A percentile compares a stretch with the other conserved stretches of the same genome.
These are phyloP conservation scores for Clarias macrocephalus DNA, from an alignment of 2,113 vertebrate genomes.

Conservation along the genomic window DNA sequence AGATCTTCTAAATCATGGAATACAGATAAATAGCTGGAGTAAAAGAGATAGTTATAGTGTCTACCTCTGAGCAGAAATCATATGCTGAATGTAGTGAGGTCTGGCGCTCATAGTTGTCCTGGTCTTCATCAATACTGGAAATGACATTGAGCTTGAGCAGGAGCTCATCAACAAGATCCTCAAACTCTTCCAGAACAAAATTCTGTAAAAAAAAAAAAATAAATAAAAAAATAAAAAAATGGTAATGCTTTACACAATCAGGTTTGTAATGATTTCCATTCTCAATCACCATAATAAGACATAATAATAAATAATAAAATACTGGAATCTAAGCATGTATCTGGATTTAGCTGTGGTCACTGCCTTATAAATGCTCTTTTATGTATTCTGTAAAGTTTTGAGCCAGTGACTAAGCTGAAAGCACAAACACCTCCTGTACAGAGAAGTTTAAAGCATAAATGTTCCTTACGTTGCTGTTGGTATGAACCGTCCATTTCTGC, in stretches of 20 bases:
- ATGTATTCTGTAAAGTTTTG: neutral
- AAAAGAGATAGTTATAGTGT: neutral
- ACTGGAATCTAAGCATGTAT: neutral
- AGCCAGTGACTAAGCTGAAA: neutral
- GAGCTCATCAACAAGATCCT: constrained; percentile 76
- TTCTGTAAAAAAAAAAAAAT: constrained; percentile 61
- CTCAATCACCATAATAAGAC: neutral
- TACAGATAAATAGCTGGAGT: neutral
- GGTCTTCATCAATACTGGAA: constrained; percentile 59
- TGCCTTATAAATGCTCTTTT: neutral
- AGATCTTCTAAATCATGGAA: neutral
- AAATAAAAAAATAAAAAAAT: constrained; percentile 16
- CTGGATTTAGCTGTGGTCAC: neutral
- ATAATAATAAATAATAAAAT: neutral
- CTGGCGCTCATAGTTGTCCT: constrained; percentile 31
- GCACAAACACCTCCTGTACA: neutral
- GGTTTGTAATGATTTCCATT: neutral
- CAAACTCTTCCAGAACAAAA: constrained; percentile 76
- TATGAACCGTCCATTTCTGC: constrained; percentile 34
- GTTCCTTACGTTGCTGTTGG: constrained; percentile 63
- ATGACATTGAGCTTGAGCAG: constrained; percentile 70
- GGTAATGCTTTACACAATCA: neutral
- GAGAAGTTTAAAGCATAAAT: neutral
- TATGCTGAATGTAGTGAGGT: constrained; percentile 31
- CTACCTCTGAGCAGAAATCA: constrained; percentile 55